Conservation (phyloP, 2,797 vertebrate genomes). For the Pantherophis alleghaniensis region DNA sequence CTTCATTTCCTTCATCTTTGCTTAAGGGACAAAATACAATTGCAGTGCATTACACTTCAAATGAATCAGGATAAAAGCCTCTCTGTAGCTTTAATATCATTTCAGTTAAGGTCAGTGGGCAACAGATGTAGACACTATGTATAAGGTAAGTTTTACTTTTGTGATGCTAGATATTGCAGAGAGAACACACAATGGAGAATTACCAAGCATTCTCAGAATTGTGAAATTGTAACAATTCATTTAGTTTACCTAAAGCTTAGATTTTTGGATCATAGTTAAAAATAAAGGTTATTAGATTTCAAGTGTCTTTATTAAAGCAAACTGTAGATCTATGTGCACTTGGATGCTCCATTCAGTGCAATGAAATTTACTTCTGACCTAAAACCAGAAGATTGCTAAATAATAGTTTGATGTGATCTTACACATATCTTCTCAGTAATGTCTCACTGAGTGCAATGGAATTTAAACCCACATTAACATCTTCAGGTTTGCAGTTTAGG, state of each 20-base stretch:
- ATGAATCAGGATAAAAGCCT: constrained; percentile 11
- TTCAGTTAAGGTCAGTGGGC: constrained; percentile 23
- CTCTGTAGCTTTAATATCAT: constrained; percentile 25
- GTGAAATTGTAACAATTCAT: neutral
- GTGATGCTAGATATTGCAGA: neutral
- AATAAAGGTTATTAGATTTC: neutral
- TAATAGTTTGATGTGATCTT: neutral
- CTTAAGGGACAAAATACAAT: constrained; percentile 39
- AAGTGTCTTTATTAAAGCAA: neutral
- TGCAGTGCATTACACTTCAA: constrained; percentile 33
- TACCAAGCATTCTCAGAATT: neutral
- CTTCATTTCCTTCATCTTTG: constrained; percentile 34
- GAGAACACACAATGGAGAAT: constrained; percentile 19
- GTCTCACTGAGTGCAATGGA: neutral
- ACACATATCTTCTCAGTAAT: neutral
- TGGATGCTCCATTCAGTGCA: neutral
- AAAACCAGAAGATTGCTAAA: neutral
- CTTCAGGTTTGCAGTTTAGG: neutral
- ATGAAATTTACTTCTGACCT: neutral
- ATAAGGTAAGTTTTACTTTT: constrained; percentile 26
- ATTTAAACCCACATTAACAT: neutral
- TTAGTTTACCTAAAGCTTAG: neutral
- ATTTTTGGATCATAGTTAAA: neutral
- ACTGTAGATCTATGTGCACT: neutral
- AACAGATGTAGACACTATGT: constrained; percentile 12